Evolutionary conservation across 1,140 invertebrate genomes (phyloP).

Genomic region (Phocides pigmalion): DNA sequence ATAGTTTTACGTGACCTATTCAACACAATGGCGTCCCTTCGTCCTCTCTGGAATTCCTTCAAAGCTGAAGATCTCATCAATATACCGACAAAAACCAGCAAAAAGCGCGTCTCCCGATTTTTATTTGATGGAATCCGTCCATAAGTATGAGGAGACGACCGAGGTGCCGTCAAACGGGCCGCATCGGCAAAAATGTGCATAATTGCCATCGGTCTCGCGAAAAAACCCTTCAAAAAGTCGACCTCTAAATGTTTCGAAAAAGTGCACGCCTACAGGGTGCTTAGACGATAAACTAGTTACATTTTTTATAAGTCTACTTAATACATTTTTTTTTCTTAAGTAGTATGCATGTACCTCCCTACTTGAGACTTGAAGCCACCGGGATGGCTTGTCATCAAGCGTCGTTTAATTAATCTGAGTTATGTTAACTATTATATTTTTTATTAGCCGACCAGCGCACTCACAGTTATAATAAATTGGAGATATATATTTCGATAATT

Average conservation of each 20-base stretch:
- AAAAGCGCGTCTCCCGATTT: slow-evolving; percentile 71
- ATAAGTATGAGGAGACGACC: slow-evolving; percentile 65
- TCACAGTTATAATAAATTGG: too few relatives aligned
- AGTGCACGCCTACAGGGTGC: slow-evolving; percentile 73
- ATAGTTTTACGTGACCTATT: slow-evolving; percentile 31
- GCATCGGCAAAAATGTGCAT: slow-evolving; percentile 80
- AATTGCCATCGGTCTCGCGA: slow-evolving; percentile 70
- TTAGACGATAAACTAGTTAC: not conserved
- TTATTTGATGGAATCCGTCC: slow-evolving; percentile 78
- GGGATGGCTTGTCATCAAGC: too few relatives aligned
- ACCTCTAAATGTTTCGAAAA: slow-evolving; percentile 79
- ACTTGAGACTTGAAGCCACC: too few relatives aligned
- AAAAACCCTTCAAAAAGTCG: slow-evolving; percentile 79
- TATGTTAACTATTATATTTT: too few relatives aligned
- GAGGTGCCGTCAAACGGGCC: slow-evolving; percentile 68
- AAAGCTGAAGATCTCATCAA: slow-evolving; percentile 73
- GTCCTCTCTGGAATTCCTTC: slow-evolving; percentile 63
- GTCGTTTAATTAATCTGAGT: too few relatives aligned
- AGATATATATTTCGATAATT: too few relatives aligned
- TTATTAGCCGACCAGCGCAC: too few relatives aligned
- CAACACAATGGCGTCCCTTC: slow-evolving; percentile 46
- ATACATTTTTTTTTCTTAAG: too few relatives aligned
- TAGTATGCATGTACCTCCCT: too few relatives aligned
- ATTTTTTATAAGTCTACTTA: too few relatives aligned
- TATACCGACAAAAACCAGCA: slow-evolving; percentile 74